Evolutionary conservation across 2,888 invertebrate genomes (phyloP), one percentile per base, ranked within the genome.

Genomic region (Rhingia rostrata): DNA sequence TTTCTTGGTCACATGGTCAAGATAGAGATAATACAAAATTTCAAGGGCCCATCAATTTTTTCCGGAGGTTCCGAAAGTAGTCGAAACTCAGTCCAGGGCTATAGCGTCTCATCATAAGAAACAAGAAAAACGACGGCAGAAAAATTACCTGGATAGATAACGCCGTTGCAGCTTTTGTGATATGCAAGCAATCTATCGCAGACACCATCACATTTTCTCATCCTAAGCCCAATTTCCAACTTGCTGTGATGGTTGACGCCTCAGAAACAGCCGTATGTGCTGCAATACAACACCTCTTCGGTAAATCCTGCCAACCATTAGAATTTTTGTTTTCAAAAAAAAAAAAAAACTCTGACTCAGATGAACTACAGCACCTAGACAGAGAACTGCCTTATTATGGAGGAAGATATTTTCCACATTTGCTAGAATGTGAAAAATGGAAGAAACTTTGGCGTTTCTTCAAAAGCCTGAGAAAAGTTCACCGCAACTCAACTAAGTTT

Each of bases 251-350:
- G 33, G 78, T 78, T 7, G 73, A 83, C 14, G 91, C 91, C 0
- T 91, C 91, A 0, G 89, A 90, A 45, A 67, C 37, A 0, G 88
- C 91, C 3, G 88, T 91, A 4, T 91, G 91, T 1, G 90, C 90
- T 1, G 89, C 88, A 0, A 61, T 92, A 9, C 90, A 91, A 60
- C 90, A 91, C 67, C 37, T 41, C 0, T 72, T 70, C 4, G 60
- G 85, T 3, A 64, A 83, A 7, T 35, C 70, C 0, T 90, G 89
- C 89, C 84, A 90, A 81, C 90, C 90, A 0, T 72, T 91, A 4
- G 89, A 88, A 2, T 91, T 90, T 72, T n/a, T n/a, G n/a, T 91
- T 89, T 72, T 90, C 89, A 0, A 79, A 81, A 47, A 90, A 90
- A 41, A 77, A 91, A 0, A 86, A 77, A n/a, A n/a, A n/a, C n/a